A percentile compares a stretch with the other conserved stretches of the same genome.
Evolutionary conservation across 37 sponge, comb jelly and placozoan genomes (phyloP).

Genomic region (Aplysina aerophoba): DNA sequence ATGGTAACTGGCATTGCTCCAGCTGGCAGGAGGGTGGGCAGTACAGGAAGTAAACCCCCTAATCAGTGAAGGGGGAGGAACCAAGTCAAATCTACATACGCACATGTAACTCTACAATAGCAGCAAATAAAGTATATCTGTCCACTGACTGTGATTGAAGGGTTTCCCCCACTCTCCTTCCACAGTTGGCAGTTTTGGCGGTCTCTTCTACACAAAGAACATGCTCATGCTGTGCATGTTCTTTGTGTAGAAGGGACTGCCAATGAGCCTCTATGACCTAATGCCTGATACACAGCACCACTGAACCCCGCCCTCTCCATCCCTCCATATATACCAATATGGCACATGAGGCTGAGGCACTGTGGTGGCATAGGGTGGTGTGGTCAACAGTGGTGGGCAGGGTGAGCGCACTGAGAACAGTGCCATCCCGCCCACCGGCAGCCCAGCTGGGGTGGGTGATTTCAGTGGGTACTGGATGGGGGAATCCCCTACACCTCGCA

Average conservation of each 20-base stretch:
- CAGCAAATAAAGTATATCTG: not conserved
- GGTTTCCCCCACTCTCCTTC: conserved; percentile 24
- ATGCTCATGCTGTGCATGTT: too few species aligned
- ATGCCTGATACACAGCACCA: too few species aligned
- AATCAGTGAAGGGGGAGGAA: not conserved
- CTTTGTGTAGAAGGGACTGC: too few species aligned
- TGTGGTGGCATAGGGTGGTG: not conserved
- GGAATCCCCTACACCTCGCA: not conserved
- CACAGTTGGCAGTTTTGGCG: not conserved
- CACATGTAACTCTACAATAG: too few species aligned
- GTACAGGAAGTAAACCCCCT: conserved; percentile 19
- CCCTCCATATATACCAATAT: too few species aligned
- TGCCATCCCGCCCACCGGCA: not conserved
- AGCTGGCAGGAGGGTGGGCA: not conserved
- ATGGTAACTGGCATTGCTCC: not conserved
- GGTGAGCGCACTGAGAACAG: not conserved
- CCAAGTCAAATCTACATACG: not conserved
- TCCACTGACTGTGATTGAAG: conserved; percentile 10
- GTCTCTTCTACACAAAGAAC: too few species aligned
- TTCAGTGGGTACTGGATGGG: conserved; percentile 5
- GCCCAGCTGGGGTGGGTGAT: not conserved
- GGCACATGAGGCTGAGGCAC: not conserved
- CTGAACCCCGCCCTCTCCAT: too few species aligned
- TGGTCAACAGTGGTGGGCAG: conserved; percentile 22
- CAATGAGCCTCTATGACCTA: too few species aligned